Base-by-base conservation (phyloP, 2,113 vertebrate genomes). In the Mobula birostris region DNA sequence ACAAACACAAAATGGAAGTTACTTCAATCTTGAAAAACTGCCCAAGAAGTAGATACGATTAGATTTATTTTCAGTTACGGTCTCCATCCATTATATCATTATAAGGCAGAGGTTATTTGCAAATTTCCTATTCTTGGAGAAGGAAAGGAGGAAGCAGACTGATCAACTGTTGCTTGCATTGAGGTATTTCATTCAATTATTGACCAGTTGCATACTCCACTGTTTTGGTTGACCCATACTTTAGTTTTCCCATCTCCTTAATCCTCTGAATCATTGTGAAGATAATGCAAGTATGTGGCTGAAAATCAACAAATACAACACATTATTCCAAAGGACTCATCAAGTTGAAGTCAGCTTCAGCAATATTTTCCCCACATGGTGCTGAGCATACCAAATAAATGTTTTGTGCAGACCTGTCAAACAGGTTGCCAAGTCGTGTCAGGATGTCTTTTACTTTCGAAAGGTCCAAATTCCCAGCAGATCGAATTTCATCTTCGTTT, bases 381-480 rank as follows among this genome's bases (percentile, higher is more conserved):
- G 95, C 95, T 96, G 97, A 95, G 96, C 97, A 97, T 96, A 96
- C 95, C 96, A 96, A 48, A 97, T 96, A 96, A 94, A 95, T 96
- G 95, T 95, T 95, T 95, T 96, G 95, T 96, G 95, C 96, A 96
- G 95, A 95, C 95, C 96, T 97, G 96, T 97, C 97, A 97, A 96
- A 94, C 95, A 95, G 95, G 95, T 96, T 96, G 95, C 95, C 95
- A 96, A 96, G 95, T 95, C 96, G 95, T 97, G 96, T 97, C 97
- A 96, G 96, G 95, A 95, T 95, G 76, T 95, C 97, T 97, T 97
- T 97, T 96, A 97, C 95, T 95, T 95, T 95, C 72, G 29, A 63
- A 96, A 95, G 96, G 96, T 96, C 95, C 94, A 96, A 96, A 96
- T 96, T 97, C 97, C 97, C 97, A 29, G 74, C 95, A 96, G 97